Base-by-base conservation (phyloP, 2,888 invertebrate species). In the Dyspetes luteomarginatus region DNA sequence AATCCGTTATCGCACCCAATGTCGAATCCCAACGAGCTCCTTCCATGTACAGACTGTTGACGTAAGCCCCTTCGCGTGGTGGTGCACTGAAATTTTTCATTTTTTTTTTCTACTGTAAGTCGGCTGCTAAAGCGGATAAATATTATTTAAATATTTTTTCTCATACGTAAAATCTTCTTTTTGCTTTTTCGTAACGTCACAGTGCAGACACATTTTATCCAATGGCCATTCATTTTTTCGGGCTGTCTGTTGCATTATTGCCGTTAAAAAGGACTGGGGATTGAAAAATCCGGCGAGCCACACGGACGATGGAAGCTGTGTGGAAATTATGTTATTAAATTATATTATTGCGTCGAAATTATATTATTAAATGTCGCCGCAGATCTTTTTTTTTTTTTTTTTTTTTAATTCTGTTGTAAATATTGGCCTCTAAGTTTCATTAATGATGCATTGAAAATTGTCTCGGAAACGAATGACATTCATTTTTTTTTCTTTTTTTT, bases 211-310 rank as follows among this genome's bases (percentile, higher is more conserved):
- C 98, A 98, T 98, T 91, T 97, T 97, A 93, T 98, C 98, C 79
- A 98, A 93, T 0, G 98, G 98, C 97, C 98, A 97, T 92, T 98
- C 98, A 91, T 98, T 98, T 93, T 97, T 98, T 58, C 98, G 94
- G 0, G 98, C 98, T 69, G 98, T 98, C 92, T 97, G 98, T 93
- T 99, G 98, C 98, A 98, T 98, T 89, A 98, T 98, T 41, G 98
- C 98, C 0, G 98, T 98, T 36, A 99, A 93, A 92, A 99, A 98
- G 7, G 98, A 98, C 92, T 98, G 98, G 0, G 98, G 98, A 93
- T 98, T 98, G 93, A 98, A 98, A 92, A 99, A 98, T 4, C 98
- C 98, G 7, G 96, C 97, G 68, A 98, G 93, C 98, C 98, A 98
- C 12, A 98, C 96, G 0, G 97, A 95, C 0, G 97, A 93, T 0